These are phyloP conservation scores for Rhabdornis inornatus DNA, from an alignment of 2,113 vertebrate genomes.

Conservation along the genomic window DNA sequence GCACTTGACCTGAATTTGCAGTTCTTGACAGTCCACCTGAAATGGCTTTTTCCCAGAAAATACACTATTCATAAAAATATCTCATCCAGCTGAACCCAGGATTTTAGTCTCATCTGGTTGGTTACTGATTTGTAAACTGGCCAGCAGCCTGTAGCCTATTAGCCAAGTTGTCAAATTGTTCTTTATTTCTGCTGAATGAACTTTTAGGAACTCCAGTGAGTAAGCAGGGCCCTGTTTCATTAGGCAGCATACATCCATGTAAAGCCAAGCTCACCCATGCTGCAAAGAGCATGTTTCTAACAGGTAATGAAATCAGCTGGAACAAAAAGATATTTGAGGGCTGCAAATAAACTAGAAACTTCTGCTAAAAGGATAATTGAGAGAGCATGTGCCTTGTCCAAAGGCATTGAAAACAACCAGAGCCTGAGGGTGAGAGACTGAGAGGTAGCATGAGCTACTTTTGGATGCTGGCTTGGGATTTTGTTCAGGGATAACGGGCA, in stretches of 20 bases:
- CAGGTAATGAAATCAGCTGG: background rate
- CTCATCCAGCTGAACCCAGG: background rate
- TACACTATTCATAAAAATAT: background rate
- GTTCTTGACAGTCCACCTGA: background rate
- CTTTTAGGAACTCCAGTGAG: background rate
- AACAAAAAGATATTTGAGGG: background rate
- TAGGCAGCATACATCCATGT: background rate
- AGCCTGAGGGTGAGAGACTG: background rate
- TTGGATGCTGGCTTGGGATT: background rate
- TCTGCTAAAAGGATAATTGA: background rate
- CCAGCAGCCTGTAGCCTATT: background rate
- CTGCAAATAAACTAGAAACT: background rate
- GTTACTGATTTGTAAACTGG: background rate
- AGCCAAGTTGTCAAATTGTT: background rate
- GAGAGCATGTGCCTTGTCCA: background rate
- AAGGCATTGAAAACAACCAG: background rate
- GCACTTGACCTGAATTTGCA: background rate
- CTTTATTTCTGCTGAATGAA: slow-evolving; percentile 31
- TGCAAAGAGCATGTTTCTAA: background rate
- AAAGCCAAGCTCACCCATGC: background rate
- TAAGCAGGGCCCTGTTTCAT: background rate
- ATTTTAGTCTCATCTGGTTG: background rate
- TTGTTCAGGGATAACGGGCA: background rate
- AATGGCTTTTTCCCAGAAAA: background rate
- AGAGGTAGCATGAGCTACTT: rapidly evolving